Base-by-base conservation (phyloP, 2,113 vertebrate genomes). In the Felis catus region DNA sequence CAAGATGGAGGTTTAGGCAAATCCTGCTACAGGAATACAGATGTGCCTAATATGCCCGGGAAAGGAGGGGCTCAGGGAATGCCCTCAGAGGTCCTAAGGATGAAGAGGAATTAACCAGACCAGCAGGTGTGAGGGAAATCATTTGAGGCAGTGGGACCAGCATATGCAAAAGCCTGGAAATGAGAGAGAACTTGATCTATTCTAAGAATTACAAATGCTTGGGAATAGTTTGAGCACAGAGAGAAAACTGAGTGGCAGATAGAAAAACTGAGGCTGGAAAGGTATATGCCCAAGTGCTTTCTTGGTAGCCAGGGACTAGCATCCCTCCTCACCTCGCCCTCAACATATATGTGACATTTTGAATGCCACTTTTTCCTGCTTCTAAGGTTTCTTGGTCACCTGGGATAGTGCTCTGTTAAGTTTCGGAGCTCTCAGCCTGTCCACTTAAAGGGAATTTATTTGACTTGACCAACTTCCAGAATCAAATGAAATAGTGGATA, bases 151-250 rank as follows among this genome's bases (percentile, higher is more conserved):
- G 5, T 89, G 45, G 74, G 31, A 41, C 18, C 25, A 83, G n/a
- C 39, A 79, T 6, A 4, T 48, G 10, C 33, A 88, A 73, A 98
- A 68, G 3, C 25, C 41, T 83, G 68, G 70, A 96, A 96, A 70
- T 84, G 31, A 83, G 15, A 92, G 33, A 83, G 53, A 90, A 84
- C 21, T n/a, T 76, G 18, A 19, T 85, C 41, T 93, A 48, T 45
- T 79, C 31, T 86, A 83, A 79, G 16, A 90, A 74, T 14, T 95
- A 33, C 9, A 87, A 73, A 39, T 39, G 74, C 15, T 84, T 90
- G n/a, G 93, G 39, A 89, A 91, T 16, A 82, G 85, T 81, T 66
- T 89, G 36, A 94, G 4, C 36, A 89, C 76, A 93, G 73, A 86
- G 21, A 53, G 55, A 70, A 79, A 95, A 79, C 16, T 16, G 41